Conservation (phyloP, 2,888 invertebrate species). For the Athrips mouffetella region DNA sequence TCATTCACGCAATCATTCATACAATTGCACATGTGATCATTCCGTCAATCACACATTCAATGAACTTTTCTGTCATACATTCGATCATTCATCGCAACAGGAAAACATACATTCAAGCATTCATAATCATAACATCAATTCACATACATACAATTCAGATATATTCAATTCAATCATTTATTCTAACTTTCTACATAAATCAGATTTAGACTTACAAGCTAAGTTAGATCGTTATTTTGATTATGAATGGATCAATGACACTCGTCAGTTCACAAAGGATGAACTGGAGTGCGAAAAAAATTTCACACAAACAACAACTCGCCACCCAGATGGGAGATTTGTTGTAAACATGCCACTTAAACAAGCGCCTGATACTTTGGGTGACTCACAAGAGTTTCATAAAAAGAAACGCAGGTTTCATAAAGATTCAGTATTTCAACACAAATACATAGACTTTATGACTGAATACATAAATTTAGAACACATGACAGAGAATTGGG, state of each 20-base stretch:
- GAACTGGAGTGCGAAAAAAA: constrained; percentile 21
- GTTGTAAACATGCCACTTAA: constrained; percentile 23
- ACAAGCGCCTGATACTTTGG: constrained; percentile 18
- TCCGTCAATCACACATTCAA: not conserved
- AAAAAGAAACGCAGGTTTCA: constrained; percentile 15
- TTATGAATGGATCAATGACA: not conserved
- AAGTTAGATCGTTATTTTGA: constrained; percentile 13
- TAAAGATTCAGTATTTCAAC: constrained; percentile 10
- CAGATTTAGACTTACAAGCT: not conserved
- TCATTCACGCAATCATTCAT: not conserved
- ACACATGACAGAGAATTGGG: constrained; percentile 9
- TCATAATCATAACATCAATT: not conserved
- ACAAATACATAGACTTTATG: constrained; percentile 21
- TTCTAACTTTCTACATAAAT: not conserved
- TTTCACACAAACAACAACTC: constrained; percentile 16
- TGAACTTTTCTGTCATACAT: not conserved
- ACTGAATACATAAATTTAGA: constrained; percentile 2
- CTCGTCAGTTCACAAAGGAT: not conserved
- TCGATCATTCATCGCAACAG: not conserved
- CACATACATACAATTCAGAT: not conserved
- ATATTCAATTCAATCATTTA: not conserved
- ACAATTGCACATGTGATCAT: not conserved
- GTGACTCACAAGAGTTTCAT: constrained; percentile 18
- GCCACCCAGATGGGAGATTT: constrained; percentile 20
- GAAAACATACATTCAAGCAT: not conserved